Conservation (phyloP, 2,888 invertebrate species). For the Sinotaia quadrata region DNA sequence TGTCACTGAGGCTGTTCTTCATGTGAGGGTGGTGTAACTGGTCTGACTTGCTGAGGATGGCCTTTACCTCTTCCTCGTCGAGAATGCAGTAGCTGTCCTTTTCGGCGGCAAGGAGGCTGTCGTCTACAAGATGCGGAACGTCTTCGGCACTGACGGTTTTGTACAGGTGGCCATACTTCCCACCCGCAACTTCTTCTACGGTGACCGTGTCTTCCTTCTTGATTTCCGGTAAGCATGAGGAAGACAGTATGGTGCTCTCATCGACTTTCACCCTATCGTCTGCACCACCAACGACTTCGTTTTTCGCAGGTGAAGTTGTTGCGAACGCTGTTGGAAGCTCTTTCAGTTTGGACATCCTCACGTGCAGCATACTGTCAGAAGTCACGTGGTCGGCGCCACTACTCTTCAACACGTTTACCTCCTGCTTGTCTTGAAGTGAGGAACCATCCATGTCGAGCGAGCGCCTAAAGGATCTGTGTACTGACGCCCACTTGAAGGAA, state of each 20-base stretch:
- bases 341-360: no score
- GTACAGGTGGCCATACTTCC: background rate
- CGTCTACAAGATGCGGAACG: background rate
- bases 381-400: no score
- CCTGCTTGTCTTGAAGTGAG: background rate
- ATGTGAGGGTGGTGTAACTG: conserved; percentile 50
- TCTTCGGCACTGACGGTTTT: conserved; percentile 22
- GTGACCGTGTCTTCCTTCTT: background rate
- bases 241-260: no score
- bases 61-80: conserved; percentile 34
- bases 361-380: no score
- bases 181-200: background rate
- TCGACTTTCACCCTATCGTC: no score
- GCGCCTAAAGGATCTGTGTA: background rate
- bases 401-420: no score
- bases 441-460: conserved; percentile 18
- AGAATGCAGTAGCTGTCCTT: conserved; percentile 29
- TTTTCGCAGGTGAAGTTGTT: background rate
- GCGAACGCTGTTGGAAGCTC: no score
- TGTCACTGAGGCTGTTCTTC: conserved; percentile 61
- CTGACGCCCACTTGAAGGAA: conserved; percentile 32
- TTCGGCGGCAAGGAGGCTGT: background rate
- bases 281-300: background rate
- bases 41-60: conserved; percentile 35
- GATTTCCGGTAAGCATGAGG: no score